Percentiles rank a stretch among this genome's conserved stretches.
Evolutionary conservation across 2,113 vertebrate genomes (phyloP).

Genomic region (Brachypodius melanocephalos): DNA sequence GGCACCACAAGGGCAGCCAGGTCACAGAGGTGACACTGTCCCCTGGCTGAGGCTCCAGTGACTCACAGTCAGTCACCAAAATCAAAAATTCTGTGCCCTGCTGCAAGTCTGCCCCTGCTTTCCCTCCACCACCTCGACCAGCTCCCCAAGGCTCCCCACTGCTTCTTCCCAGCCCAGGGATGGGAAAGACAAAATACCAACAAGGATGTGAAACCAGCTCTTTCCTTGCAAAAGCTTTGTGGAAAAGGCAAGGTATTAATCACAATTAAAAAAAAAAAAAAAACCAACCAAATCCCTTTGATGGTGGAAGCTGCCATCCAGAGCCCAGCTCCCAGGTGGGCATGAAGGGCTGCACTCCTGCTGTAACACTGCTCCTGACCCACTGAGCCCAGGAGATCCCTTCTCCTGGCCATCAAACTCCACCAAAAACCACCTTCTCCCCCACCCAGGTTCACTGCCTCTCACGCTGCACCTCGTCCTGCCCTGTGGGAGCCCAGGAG

Average conservation of each 20-base stretch:
- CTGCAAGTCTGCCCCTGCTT: neutral
- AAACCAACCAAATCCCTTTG: neutral
- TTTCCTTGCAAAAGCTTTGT: neutral
- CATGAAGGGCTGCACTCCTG: fast-evolving
- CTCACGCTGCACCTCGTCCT: fast-evolving
- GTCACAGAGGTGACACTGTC: neutral
- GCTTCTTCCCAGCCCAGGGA: neutral
- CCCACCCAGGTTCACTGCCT: neutral
- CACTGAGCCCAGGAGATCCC: neutral
- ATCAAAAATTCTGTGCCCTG: neutral
- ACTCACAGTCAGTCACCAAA: neutral
- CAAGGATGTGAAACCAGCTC: neutral
- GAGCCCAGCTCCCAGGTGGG: neutral
- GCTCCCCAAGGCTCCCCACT: neutral
- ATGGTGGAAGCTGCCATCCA: neutral
- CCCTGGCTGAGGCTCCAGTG: neutral
- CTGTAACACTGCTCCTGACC: neutral
- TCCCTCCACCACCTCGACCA: neutral
- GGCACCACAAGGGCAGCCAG: neutral
- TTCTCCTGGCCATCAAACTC: neutral
- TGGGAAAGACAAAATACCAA: neutral
- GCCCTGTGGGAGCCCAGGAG: neutral
- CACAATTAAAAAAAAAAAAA: neutral
- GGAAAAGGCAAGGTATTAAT: neutral
- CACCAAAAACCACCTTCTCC: neutral